A percentile compares a stretch with the other conserved stretches of the same genome.
phyloP scores from a whole-genome alignment of 2,888 invertebrate species.

The Hypsopygia costalis region DNA sequence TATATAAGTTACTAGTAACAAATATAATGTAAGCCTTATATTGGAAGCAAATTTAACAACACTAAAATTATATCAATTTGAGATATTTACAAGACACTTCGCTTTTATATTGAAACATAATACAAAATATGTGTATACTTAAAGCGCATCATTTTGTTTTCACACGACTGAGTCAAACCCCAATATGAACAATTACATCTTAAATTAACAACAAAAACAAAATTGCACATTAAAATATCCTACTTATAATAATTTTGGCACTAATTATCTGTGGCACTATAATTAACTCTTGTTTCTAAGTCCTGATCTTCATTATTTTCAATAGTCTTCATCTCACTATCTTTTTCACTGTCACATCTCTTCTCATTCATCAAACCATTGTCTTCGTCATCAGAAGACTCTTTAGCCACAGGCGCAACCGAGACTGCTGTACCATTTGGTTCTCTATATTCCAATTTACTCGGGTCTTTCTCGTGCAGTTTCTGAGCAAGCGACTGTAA shows the following conservation, averaged over 20 bases:
- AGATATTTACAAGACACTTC: conserved; percentile 69
- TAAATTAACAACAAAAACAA: conserved; percentile 71
- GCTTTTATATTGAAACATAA: conserved; percentile 57
- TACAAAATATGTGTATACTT: conserved; percentile 55
- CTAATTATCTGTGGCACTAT: conserved; percentile 83
- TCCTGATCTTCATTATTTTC: conserved; percentile 64
- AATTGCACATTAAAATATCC: conserved; percentile 77
- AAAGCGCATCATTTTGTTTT: conserved; percentile 76
- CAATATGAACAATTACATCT: conserved; percentile 65
- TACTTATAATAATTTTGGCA: conserved; percentile 82
- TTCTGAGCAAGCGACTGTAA: conserved; percentile 90
- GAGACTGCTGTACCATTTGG: conserved; percentile 51
- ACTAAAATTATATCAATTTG: conserved; percentile 57
- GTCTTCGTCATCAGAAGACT: conserved; percentile 80
- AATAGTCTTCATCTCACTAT: conserved; percentile 66
- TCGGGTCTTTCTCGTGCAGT: conserved; percentile 90
- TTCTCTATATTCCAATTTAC: conserved; percentile 85
- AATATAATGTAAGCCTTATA: conserved; percentile 63
- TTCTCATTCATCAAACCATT: conserved; percentile 41
- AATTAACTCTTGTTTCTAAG: conserved; percentile 69
- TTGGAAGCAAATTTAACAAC: conserved; percentile 74
- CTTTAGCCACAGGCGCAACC: conserved; percentile 57
- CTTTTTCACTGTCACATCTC: conserved; percentile 66
- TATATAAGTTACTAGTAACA: conserved; percentile 60
- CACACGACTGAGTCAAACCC: conserved; percentile 64